phyloP scores from a whole-genome alignment of 92 coral and sea anemone species.

The Bergia sp. region DNA sequence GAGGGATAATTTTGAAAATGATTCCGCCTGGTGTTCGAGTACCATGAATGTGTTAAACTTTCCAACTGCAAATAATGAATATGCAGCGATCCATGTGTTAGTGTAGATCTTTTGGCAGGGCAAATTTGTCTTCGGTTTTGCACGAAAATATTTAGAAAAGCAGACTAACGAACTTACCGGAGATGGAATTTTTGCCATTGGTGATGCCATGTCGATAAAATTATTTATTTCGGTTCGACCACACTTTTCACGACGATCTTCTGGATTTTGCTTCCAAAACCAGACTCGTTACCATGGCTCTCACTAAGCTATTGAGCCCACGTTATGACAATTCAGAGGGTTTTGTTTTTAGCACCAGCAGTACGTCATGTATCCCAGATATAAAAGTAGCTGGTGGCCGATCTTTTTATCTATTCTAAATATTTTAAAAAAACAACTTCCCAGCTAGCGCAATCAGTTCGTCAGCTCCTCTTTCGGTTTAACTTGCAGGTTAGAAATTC shows the following conservation, averaged over 20 bases:
- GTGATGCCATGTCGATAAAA: conserved; percentile 62
- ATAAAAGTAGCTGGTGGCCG: background rate
- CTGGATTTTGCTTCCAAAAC: background rate
- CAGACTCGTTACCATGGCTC: conserved; percentile 39
- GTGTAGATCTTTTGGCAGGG: no score
- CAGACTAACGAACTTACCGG: conserved; percentile 58
- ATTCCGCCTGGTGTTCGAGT: no score
- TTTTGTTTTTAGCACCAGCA: background rate
- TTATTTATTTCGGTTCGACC: background rate
- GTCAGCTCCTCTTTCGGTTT: no score
- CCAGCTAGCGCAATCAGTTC: no score
- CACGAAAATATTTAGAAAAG: background rate
- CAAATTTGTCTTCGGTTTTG: background rate
- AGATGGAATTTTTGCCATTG: conserved; percentile 70
- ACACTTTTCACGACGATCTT: background rate
- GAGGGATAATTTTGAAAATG: no score
- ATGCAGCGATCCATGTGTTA: no score
- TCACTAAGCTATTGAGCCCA: conserved; percentile 42
- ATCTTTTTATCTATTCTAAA: no score
- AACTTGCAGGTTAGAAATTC: no score
- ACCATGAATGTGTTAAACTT: no score
- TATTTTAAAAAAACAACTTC: no score
- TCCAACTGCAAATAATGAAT: no score
- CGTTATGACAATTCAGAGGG: conserved; percentile 21
- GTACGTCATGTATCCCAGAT: conserved; percentile 25